Evolutionary conservation across 2,113 vertebrate species (phyloP), one percentile per base, ranked within the genome.

Genomic region (Callionymus lyra): DNA sequence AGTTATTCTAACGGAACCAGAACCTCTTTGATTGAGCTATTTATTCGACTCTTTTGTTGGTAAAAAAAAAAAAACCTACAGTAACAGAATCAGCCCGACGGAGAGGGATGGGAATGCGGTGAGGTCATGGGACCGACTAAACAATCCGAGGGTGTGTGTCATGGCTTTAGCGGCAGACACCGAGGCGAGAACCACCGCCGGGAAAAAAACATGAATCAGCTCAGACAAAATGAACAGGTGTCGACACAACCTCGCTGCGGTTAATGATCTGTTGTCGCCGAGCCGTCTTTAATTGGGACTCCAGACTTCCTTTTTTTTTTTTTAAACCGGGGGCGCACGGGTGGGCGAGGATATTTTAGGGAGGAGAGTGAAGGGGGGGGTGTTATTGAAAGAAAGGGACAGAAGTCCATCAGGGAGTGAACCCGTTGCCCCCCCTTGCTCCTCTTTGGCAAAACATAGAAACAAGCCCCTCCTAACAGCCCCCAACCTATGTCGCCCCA

Each of bases 11-110:
- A n/a, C n/a, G n/a, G n/a, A n/a, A n/a, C n/a, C n/a, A n/a, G n/a
- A n/a, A n/a, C n/a, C n/a, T n/a, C n/a, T n/a, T n/a, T n/a, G n/a
- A n/a, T n/a, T n/a, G n/a, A n/a, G n/a, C n/a, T n/a, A n/a, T n/a
- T n/a, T n/a, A n/a, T n/a, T n/a, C n/a, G 21, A 27, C 21, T 33
- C 31, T 38, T 47, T 43, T 36, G 4, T 34, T 17, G 27, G 4
- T 21, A 45, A 31, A 35, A 44, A 40, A 48, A 50, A 54, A 38
- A 72, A 77, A 70, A 77, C 77, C 63, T 70, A 72, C 69, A 74
- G 77, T 65, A 82, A 77, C 77, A 71, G 67, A 77, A 63, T 77
- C 65, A 79, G 77, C 76, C 76, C 77, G 72, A 81, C 77, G 68
- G 63, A 74, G 72, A 63, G 59, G 56, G 70, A 45, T 14, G 50